These are phyloP conservation scores for Homalodisca vitripennis DNA, from an alignment of 1,140 invertebrate genomes.

Conservation along the genomic window DNA sequence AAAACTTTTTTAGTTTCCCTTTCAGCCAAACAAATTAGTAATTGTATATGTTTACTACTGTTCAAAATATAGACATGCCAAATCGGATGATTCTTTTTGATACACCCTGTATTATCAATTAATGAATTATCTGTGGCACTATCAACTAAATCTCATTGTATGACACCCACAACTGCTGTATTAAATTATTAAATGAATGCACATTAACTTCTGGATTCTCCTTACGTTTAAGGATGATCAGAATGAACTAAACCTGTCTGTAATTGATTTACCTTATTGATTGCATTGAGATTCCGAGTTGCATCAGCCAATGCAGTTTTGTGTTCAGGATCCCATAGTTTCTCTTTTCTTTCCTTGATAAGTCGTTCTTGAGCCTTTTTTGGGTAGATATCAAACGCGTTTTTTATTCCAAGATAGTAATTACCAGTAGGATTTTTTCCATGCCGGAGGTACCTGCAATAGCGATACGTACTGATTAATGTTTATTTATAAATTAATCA, in stretches of 20 bases:
- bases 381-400: conserved; percentile 85
- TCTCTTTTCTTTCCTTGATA: conserved; percentile 78
- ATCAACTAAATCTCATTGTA: too few relatives aligned
- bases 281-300: conserved; percentile 64
- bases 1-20: too few relatives aligned
- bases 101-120: too few relatives aligned
- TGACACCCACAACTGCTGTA: too few relatives aligned
- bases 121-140: too few relatives aligned
- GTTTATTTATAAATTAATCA: too few relatives aligned
- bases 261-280: conserved; percentile 27
- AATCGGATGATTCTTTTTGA: too few relatives aligned
- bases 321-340: conserved; percentile 81
- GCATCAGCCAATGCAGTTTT: conserved; percentile 77
- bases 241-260: not conserved
- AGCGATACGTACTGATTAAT: too few relatives aligned
- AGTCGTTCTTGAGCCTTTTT: conserved; percentile 79
- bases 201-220: not conserved
- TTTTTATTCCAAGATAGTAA: conserved; percentile 85
- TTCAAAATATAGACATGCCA: too few relatives aligned
- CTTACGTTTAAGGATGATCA: not conserved
- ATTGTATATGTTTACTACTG: too few relatives aligned
- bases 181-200: not conserved
- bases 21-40: too few relatives aligned
- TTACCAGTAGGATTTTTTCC: conserved; percentile 82
- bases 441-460: conserved; percentile 73